Conservation (phyloP, 1,140 invertebrate genomes). For the Meloidogyne chitwoodi region DNA sequence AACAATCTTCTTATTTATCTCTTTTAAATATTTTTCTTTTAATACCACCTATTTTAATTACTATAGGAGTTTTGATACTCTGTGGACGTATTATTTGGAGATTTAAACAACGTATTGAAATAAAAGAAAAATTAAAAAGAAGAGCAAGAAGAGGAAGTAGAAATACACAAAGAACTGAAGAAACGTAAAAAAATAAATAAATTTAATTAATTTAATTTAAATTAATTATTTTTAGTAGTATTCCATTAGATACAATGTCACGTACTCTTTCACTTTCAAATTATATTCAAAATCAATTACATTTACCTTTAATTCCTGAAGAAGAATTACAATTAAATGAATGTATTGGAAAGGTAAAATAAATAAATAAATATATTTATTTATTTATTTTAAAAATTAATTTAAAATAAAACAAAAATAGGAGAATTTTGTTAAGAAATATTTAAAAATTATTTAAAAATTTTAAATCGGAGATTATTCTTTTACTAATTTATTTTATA, state of each 20-base stretch:
- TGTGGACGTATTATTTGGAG: neutral
- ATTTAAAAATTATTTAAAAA: too few relatives aligned
- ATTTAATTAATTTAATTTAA: neutral
- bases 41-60: slow-evolving; percentile 15
- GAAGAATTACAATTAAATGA: slow-evolving; percentile 31
- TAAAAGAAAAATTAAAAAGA: slow-evolving; percentile 28
- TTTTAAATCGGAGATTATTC: too few relatives aligned
- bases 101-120: slow-evolving; percentile 13
- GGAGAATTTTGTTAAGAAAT: too few relatives aligned
- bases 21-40: neutral
- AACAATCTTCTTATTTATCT: neutral
- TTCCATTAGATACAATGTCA: slow-evolving; percentile 36
- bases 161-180: slow-evolving; percentile 43
- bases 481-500: too few relatives aligned
- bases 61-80: slow-evolving; percentile 17
- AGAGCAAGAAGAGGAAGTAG: slow-evolving; percentile 22
- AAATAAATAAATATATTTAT: neutral
- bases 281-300: neutral
- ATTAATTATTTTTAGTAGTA: slow-evolving; percentile 16
- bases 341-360: slow-evolving; percentile 36
- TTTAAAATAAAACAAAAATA: too few relatives aligned
- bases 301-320: slow-evolving; percentile 36
- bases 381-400: slow-evolving; percentile 1
- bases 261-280: slow-evolving; percentile 28
- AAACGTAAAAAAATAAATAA: slow-evolving; percentile 24